Base-by-base conservation (phyloP, 2,888 invertebrate genomes). In the Desoria tigrina region DNA sequence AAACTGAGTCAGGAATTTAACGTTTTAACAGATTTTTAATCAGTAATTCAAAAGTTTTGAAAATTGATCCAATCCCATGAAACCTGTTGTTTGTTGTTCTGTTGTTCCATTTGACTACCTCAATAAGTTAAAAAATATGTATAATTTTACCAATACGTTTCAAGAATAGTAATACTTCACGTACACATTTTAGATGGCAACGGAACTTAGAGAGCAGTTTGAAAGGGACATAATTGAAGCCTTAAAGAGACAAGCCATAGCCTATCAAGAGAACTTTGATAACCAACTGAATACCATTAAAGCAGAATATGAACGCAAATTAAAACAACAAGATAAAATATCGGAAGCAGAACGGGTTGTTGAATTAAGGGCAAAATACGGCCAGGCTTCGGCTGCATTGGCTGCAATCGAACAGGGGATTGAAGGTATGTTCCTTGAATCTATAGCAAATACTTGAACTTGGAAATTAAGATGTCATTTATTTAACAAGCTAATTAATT, bases 361-460 rank as follows among this genome's bases (percentile, higher is more conserved):
- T 2, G 74, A 74, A 32, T 59, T 74, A 16, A 42, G 67, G 42
- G 66, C 66, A 1, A 74, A 73, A 42, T 74, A 74, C 45, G 66
- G 56, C 16, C 63, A 72, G 58, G 74, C 73, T 3, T 68, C 71
- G 9, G 65, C 71, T 1, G 68, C 74, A 2, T 53, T 74, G 7
- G 67, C 69, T 14, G 72, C 73, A 3, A 74, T 74, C 64, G 69
- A 73, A 57, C 18, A 64, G 45, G 70, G 71, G 16, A 60, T 74
- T 9, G 66, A 69, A 63, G 71, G 74, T 74, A 39, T 53, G 32
- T n/a, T 59, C 27, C 18, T 42, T 21, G 18, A 58, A n/a, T n/a
- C n/a, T n/a, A 32, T 11, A 58, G 6, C 42, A 18, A 42, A 42
- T 39, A 9, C n/a, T n/a, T n/a, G n/a, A n/a, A n/a, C n/a, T n/a